These are phyloP conservation scores for Lampropteryx suffumata DNA, from an alignment of 2,888 invertebrate species.

Conservation along the genomic window DNA sequence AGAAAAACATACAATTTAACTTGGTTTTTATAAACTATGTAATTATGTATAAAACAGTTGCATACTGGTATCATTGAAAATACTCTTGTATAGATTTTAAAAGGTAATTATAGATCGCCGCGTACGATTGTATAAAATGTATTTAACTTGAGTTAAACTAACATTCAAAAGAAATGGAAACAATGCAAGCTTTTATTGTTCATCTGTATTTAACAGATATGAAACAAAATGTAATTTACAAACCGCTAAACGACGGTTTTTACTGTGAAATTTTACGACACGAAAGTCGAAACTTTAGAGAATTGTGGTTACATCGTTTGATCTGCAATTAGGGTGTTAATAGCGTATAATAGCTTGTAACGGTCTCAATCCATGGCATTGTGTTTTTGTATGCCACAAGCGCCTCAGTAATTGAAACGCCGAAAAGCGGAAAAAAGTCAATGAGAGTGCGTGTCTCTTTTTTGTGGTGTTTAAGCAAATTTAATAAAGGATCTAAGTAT, in stretches of 20 bases:
- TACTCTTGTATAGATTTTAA: not conserved
- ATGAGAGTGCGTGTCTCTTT: constrained; percentile 48
- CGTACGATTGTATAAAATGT: not conserved
- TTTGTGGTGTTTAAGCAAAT: constrained; percentile 14
- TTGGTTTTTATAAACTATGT: not conserved
- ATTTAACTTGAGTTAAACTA: constrained; percentile 9
- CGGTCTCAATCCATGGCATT: constrained; percentile 70
- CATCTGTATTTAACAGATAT: constrained; percentile 32
- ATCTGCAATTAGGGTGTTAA: constrained; percentile 79
- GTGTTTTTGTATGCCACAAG: constrained; percentile 59
- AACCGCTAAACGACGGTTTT: constrained; percentile 63
- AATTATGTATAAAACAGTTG: not conserved
- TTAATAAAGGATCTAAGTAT: not conserved
- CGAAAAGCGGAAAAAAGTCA: constrained; percentile 48
- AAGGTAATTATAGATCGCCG: not conserved
- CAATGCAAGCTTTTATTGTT: constrained; percentile 33
- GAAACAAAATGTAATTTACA: constrained; percentile 59
- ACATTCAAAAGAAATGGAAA: constrained; percentile 19
- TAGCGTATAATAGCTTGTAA: constrained; percentile 68
- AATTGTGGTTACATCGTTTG: constrained; percentile 76
- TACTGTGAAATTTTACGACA: constrained; percentile 63
- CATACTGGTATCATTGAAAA: not conserved
- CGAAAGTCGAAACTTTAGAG: constrained; percentile 70
- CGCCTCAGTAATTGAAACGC: constrained; percentile 51
- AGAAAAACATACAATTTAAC: constrained; percentile 2